Evolutionary conservation across 2,888 invertebrate genomes (phyloP).

Genomic region (Cephus nigrinus): DNA sequence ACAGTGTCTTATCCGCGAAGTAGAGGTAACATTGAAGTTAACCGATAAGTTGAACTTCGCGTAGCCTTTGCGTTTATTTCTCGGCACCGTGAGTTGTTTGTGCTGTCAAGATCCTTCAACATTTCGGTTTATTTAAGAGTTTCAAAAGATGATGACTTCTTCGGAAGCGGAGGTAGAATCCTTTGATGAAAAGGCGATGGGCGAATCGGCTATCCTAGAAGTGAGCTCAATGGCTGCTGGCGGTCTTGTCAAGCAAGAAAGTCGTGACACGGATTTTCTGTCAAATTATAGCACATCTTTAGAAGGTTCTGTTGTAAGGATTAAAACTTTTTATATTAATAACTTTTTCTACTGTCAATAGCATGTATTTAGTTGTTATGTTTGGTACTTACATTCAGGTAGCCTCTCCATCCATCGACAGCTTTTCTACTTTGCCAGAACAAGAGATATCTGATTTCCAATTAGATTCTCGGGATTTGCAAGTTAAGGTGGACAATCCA

Average conservation of each 20-base stretch:
- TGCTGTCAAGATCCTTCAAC: neutral
- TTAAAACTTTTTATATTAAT: neutral
- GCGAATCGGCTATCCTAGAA: slow-evolving; percentile 56
- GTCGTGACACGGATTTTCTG: slow-evolving; percentile 53
- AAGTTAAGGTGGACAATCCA: slow-evolving; percentile 77
- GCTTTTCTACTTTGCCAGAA: slow-evolving; percentile 72
- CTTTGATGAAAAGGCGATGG: slow-evolving; percentile 37
- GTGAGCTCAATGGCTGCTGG: slow-evolving; percentile 55
- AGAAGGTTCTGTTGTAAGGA: slow-evolving; percentile 60
- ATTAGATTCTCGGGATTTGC: slow-evolving; percentile 71
- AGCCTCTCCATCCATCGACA: slow-evolving; percentile 72
- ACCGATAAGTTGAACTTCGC: neutral
- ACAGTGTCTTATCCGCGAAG: neutral
- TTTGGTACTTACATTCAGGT: slow-evolving; percentile 59
- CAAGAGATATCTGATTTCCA: slow-evolving; percentile 71
- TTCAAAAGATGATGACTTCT: slow-evolving; percentile 55
- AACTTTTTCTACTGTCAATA: slow-evolving; percentile 1
- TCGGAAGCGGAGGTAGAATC: slow-evolving; percentile 51
- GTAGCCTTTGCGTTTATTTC: neutral
- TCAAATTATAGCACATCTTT: slow-evolving; percentile 62
- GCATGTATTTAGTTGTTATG: neutral
- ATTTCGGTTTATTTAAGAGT: neutral
- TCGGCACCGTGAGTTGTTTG: neutral
- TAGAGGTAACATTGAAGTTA: neutral
- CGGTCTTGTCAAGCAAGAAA: slow-evolving; percentile 49